Evolutionary conservation across 2,888 invertebrate species (phyloP), one percentile per base, ranked within the genome.

Genomic region (Podabrus alpinus): DNA sequence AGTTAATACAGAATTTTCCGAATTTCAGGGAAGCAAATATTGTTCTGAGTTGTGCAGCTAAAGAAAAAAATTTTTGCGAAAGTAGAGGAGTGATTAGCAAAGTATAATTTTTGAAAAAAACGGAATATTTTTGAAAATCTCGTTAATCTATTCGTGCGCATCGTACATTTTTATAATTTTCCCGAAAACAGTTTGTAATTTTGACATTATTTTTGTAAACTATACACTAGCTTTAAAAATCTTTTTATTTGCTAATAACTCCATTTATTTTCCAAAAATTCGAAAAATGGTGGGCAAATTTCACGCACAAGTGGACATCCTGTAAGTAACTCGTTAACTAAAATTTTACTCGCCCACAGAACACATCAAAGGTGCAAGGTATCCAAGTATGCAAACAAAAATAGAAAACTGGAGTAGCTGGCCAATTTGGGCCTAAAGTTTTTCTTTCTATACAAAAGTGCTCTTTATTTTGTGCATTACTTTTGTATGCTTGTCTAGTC

Each of bases 401-500:
- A 45, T 45, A 45, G 45, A 45, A 45, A 45, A 45, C 45, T 45
- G 45, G n/a, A n/a, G 45, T 45, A 45, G 45, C 29, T 45, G 45
- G 45, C 45, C 45, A 9, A 45, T 7, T 45, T 45, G n/a, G 45
- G 7, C 45, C 45, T 45, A 45, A 45, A 45, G 7, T 45, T 45
- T 45, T 45, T 45, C n/a, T 45, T 45, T 45, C 45, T 45, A 45
- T 62, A 15, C 61, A 62, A 29, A 68, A 70, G 62, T 68, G 71
- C 15, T 77, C 68, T 78, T 73, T 68, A 67, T 69, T 74, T 72
- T 68, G 78, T 71, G 77, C 79, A 77, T 80, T 80, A 80, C 75
- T 82, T 81, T 81, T 79, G 74, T 81, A 81, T 75, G 81, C 81
- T 84, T 79, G 79, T 84, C 85, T 85, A 85, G 85, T 85, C 85